Conservation (phyloP, 2,888 invertebrate genomes). For the Scrobipalpa atriplicella region DNA sequence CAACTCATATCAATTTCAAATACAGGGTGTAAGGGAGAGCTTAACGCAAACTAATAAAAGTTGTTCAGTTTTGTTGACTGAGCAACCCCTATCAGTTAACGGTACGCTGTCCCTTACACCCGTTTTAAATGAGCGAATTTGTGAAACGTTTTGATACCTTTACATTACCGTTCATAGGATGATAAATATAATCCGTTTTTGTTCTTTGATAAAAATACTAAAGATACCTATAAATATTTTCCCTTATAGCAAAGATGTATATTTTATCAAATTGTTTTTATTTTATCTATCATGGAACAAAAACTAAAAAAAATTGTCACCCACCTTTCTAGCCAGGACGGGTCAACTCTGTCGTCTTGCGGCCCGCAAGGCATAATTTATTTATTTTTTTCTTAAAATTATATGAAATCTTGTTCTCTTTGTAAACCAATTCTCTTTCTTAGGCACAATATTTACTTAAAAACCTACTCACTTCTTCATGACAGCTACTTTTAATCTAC, state of each 20-base stretch:
- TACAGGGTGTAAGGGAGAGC: not conserved
- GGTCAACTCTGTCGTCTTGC: no score
- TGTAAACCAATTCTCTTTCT: no score
- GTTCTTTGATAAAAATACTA: not conserved
- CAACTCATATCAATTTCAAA: conserved; percentile 36
- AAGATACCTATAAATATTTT: no score
- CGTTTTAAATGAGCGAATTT: not conserved
- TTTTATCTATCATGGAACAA: not conserved
- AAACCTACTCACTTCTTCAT: not conserved
- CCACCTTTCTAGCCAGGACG: no score
- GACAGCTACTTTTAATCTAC: not conserved
- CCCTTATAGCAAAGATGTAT: no score
- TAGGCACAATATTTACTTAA: not conserved
- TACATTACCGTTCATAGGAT: conserved; percentile 15
- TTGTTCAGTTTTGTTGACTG: no score
- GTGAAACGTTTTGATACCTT: conserved; percentile 11
- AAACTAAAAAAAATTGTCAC: not conserved
- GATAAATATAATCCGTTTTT: not conserved
- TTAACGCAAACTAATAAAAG: no score
- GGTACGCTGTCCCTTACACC: no score
- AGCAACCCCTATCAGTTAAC: no score
- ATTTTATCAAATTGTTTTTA: not conserved
- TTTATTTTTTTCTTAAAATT: no score
- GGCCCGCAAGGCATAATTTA: no score
- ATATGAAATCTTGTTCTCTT: no score